Percentiles rank a stretch among this genome's conserved stretches.
phyloP scores from a whole-genome alignment of 2,888 invertebrate species.

The Phorcus lineatus region DNA sequence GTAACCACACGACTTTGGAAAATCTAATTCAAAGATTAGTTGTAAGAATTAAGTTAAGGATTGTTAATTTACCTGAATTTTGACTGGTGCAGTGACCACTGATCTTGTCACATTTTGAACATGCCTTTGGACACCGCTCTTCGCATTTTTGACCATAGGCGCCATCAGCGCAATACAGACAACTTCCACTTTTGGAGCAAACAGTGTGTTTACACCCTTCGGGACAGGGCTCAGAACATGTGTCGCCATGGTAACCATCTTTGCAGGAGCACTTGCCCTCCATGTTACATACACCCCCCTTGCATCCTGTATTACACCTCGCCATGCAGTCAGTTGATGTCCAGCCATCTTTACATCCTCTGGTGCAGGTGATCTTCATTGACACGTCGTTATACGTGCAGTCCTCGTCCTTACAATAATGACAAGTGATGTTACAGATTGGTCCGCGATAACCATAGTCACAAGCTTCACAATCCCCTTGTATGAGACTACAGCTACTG shows the following conservation, averaged over 20 bases:
- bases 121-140: conserved; percentile 62
- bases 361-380: neutral
- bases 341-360: neutral
- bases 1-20: no score
- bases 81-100: conserved; percentile 30
- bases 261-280: neutral
- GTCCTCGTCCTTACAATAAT: neutral
- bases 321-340: neutral
- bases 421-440: neutral
- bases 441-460: neutral
- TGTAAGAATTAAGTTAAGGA: no score
- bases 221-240: neutral
- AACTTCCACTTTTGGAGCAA: neutral
- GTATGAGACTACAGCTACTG: neutral
- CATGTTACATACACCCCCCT: neutral
- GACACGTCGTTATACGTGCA: neutral
- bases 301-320: neutral
- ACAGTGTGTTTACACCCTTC: neutral
- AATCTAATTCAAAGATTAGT: no score
- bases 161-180: neutral
- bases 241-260: neutral
- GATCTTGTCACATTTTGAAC: conserved; percentile 5
- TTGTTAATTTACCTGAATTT: conserved; percentile 15
- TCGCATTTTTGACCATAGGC: conserved; percentile 11
- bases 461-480: neutral